phyloP scores from a whole-genome alignment of 2,797 vertebrate genomes.

The Enteromius paludinosus region DNA sequence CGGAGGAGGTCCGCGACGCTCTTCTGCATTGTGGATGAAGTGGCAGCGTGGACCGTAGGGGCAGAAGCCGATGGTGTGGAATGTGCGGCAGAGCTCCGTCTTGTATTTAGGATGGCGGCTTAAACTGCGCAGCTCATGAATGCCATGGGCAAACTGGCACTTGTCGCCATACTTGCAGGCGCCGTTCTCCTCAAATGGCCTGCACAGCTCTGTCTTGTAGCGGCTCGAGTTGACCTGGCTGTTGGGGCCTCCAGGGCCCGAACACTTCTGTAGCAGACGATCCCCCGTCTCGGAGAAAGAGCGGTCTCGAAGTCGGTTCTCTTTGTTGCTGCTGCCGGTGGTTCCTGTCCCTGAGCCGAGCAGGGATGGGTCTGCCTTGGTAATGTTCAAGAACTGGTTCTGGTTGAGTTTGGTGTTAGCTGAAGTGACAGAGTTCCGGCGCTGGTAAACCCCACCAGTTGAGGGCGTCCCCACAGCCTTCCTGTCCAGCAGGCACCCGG shows the following conservation, averaged over 20 bases:
- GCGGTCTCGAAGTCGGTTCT: conserved; percentile 93
- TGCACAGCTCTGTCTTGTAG: conserved; percentile 94
- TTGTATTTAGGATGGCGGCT: conserved; percentile 94
- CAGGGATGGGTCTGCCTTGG: conserved; percentile 85
- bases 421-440: conserved; percentile 92
- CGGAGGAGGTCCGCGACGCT: conserved; percentile 85
- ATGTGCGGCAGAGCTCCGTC: conserved; percentile 94
- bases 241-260: conserved; percentile 68
- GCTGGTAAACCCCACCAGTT: conserved; percentile 84
- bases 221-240: conserved; percentile 93
- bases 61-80: conserved; percentile 96
- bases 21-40: conserved; percentile 94
- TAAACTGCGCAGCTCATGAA: conserved; percentile 91
- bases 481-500: conserved; percentile 96
- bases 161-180: conserved; percentile 93
- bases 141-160: conserved; percentile 92
- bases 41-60: conserved; percentile 92
- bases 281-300: conserved; percentile 96
- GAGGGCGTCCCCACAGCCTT: conserved; percentile 96
- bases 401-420: conserved; percentile 90
- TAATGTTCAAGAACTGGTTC: conserved; percentile 92
- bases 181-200: conserved; percentile 92
- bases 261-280: conserved; percentile 87
- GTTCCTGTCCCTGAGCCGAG: conserved; percentile 80
- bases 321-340: conserved; percentile 84